Evolutionary conservation across 2,888 invertebrate species (phyloP), one percentile per base, ranked within the genome.

Genomic region (Hemaris fuciformis): DNA sequence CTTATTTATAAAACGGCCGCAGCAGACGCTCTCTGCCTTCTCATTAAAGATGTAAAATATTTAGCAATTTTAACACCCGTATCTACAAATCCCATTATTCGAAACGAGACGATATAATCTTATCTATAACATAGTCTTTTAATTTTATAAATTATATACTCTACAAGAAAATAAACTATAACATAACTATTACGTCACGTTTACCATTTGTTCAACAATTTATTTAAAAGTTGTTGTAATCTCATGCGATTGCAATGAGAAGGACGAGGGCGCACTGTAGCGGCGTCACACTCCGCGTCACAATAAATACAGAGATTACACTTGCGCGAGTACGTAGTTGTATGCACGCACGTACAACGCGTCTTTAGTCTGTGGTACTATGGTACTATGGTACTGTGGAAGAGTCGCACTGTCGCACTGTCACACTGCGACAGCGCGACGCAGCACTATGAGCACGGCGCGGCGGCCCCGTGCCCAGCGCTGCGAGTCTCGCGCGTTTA

Each of bases 401-500:
- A n/a, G n/a, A 25, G 25, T 48, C 25, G 15, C 48, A 48, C 46
- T 25, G 15, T 15, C 48, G 8, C 18, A 18, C 31, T 53, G 31
- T 31, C 4, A 22, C 45, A 31, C 18, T 8, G 31, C 18, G 18
- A 23, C 46, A 25, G 46, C 25, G n/a, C 23, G 23, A 5, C 53
- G 53, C 27, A 27, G 53, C 10, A 53, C n/a, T n/a, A n/a, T n/a
- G n/a, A n/a, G n/a, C n/a, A n/a, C n/a, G n/a, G n/a, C n/a, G n/a
- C n/a, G n/a, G n/a, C n/a, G n/a, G n/a, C n/a, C n/a, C n/a, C n/a
- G n/a, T n/a, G n/a, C n/a, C n/a, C n/a, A n/a, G 27, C 8, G 18
- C 27, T 27, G 27, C 18, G 15, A 8, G 15, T 15, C 27, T 53
- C 53, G 53, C 66, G 61, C 59, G 62, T 69, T 68, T 73, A 80